A percentile compares a stretch with the other conserved stretches of the same genome.
Conservation (phyloP, 2,113 vertebrate species). For the Chlorodrepanis virens region DNA sequence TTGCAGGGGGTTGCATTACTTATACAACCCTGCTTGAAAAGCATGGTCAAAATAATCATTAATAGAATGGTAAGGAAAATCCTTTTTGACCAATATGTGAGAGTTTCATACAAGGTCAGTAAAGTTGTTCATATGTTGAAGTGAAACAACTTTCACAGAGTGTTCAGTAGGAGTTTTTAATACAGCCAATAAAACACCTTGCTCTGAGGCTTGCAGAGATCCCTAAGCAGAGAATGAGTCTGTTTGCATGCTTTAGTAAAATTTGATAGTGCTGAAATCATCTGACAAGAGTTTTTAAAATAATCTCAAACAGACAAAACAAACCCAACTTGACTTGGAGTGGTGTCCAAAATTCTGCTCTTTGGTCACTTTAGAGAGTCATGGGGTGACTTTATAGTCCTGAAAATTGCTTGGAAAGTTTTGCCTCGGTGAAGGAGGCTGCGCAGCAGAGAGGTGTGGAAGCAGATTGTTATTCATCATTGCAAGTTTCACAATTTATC, state of each 20-base stretch:
- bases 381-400: background rate
- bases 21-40: background rate
- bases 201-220: background rate
- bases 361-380: background rate
- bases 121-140: background rate
- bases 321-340: background rate
- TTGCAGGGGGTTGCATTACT: background rate
- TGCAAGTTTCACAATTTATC: background rate
- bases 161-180: background rate
- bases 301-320: background rate
- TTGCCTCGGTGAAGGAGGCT: background rate
- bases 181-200: background rate
- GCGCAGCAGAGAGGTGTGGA: background rate
- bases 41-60: background rate
- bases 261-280: background rate
- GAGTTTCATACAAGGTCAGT: background rate
- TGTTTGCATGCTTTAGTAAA: background rate
- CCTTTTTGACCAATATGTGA: accelerated
- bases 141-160: background rate
- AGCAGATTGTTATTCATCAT: background rate
- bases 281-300: background rate
- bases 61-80: background rate
- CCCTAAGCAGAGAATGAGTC: background rate
- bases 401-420: background rate
- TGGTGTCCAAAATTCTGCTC: background rate